phyloP scores from a whole-genome alignment of 1,140 invertebrate species.

The Aphelenchoides besseyi region DNA sequence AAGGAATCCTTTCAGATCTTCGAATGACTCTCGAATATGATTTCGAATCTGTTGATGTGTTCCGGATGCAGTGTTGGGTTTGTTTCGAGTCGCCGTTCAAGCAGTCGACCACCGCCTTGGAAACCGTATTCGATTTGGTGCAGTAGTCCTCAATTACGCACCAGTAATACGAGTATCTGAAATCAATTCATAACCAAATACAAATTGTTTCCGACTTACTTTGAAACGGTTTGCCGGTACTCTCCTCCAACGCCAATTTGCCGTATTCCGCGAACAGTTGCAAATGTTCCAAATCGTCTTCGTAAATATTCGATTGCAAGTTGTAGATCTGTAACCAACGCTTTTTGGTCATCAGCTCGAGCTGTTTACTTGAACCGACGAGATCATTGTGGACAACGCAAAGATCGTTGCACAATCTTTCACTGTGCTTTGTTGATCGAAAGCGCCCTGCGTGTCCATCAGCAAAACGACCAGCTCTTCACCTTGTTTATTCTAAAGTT shows the following conservation, averaged over 20 bases:
- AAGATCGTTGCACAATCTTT: slow-evolving; percentile 88
- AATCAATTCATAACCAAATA: slow-evolving; percentile 37
- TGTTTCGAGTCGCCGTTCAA: slow-evolving; percentile 76
- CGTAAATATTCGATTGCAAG: slow-evolving; percentile 67
- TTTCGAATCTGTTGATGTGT: slow-evolving; percentile 82
- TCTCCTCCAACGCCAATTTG: slow-evolving; percentile 82
- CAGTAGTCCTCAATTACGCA: slow-evolving; percentile 96
- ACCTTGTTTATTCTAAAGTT: slow-evolving; percentile 42
- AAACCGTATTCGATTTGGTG: slow-evolving; percentile 91
- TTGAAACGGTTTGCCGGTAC: slow-evolving; percentile 82
- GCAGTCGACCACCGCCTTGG: slow-evolving; percentile 78
- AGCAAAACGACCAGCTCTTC: slow-evolving; percentile 50
- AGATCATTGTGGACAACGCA: slow-evolving; percentile 68
- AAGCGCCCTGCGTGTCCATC: slow-evolving; percentile 94
- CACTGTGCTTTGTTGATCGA: slow-evolving; percentile 92
- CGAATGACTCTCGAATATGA: slow-evolving; percentile 90
- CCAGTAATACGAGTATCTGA: slow-evolving; percentile 84
- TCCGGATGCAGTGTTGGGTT: slow-evolving; percentile 84
- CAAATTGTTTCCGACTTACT: slow-evolving; percentile 55
- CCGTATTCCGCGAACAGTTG: slow-evolving; percentile 92
- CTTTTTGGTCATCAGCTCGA: not conserved
- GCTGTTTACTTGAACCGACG: slow-evolving; percentile 65
- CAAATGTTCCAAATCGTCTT: slow-evolving; percentile 68
- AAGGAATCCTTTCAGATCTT: slow-evolving; percentile 88
- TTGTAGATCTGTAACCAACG: slow-evolving; percentile 66